phyloP scores from a whole-genome alignment of 1,140 invertebrate genomes.

The Drosophila simulans region DNA sequence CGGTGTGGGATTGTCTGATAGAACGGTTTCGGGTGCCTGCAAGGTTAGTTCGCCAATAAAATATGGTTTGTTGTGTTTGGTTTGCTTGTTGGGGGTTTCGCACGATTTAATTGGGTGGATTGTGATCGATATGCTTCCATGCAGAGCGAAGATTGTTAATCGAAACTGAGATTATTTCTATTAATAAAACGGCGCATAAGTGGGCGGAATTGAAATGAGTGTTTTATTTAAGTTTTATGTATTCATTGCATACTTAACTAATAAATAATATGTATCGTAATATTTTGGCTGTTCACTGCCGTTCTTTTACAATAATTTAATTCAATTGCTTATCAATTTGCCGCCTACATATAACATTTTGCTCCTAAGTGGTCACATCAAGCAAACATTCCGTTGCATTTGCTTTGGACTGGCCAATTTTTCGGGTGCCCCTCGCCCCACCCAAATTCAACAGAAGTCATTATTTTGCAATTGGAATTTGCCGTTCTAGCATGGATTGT shows the following conservation, averaged over 20 bases:
- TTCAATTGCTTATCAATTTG: slow-evolving; percentile 46
- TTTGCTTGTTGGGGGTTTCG: slow-evolving; percentile 1
- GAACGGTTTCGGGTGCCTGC: slow-evolving; percentile 32
- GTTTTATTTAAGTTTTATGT: too few species aligned
- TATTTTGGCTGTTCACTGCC: slow-evolving; percentile 1
- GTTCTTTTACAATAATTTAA: slow-evolving; percentile 12
- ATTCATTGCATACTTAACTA: too few species aligned
- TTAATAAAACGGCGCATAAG: too few species aligned
- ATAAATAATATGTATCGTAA: too few species aligned
- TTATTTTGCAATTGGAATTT: slow-evolving; percentile 13
- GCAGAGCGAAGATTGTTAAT: too few species aligned
- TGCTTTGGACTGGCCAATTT: slow-evolving; percentile 19
- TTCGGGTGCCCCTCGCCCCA: slow-evolving; percentile 37
- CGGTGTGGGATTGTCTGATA: slow-evolving; percentile 37
- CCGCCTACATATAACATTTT: not conserved
- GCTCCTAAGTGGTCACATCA: slow-evolving; percentile 35
- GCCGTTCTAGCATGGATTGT: slow-evolving; percentile 37
- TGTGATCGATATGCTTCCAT: slow-evolving; percentile 15
- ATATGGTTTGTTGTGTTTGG: slow-evolving; percentile 15
- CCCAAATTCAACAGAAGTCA: slow-evolving; percentile 34
- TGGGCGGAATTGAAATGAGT: too few species aligned
- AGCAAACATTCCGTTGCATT: slow-evolving; percentile 25
- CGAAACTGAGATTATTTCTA: not conserved
- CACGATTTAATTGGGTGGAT: slow-evolving; percentile 19
- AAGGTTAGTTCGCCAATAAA: slow-evolving; percentile 33